Evolutionary conservation across 92 coral and sea anemone species (phyloP).

Genomic region (Epizoanthus rinbou): DNA sequence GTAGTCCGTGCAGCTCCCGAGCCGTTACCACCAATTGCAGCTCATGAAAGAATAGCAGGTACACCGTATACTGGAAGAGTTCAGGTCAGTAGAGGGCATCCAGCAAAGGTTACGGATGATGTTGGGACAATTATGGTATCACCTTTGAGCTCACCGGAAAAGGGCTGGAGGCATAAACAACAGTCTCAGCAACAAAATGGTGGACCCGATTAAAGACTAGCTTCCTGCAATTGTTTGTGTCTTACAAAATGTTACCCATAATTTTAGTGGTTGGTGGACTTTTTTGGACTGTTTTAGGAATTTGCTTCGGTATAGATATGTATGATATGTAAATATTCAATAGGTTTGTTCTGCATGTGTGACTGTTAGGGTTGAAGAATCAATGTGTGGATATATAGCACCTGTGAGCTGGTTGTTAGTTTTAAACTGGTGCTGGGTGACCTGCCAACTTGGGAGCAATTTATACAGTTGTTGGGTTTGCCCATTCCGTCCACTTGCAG

Average conservation of each 20-base stretch:
- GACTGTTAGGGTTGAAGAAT: neutral
- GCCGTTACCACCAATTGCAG: constrained; percentile 93
- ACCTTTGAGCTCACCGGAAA: constrained; percentile 97
- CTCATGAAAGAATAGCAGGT: constrained; percentile 59
- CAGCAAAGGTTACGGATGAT: constrained; percentile 69
- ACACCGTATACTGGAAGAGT: constrained; percentile 75
- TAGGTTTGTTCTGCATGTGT: neutral
- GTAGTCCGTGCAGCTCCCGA: constrained; percentile 93
- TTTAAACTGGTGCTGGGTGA: no score
- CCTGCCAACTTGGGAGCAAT: no score
- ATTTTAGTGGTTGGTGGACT: constrained; percentile 1
- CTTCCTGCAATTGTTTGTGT: no score
- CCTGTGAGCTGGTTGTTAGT: no score
- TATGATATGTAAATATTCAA: constrained; percentile 9
- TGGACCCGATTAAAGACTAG: constrained; percentile 28
- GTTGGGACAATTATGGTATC: constrained; percentile 90
- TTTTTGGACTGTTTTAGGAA: neutral
- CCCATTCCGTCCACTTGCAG: no score
- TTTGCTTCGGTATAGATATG: neutral
- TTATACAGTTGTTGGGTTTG: no score
- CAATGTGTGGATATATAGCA: no score
- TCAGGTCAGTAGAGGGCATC: constrained; percentile 65
- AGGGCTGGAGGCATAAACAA: constrained; percentile 94
- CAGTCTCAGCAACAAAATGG: constrained; percentile 83
- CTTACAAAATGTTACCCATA: no score